These are phyloP conservation scores for Aplidium turbinatum DNA, from an alignment of 23 tunicate species.

Conservation along the genomic window DNA sequence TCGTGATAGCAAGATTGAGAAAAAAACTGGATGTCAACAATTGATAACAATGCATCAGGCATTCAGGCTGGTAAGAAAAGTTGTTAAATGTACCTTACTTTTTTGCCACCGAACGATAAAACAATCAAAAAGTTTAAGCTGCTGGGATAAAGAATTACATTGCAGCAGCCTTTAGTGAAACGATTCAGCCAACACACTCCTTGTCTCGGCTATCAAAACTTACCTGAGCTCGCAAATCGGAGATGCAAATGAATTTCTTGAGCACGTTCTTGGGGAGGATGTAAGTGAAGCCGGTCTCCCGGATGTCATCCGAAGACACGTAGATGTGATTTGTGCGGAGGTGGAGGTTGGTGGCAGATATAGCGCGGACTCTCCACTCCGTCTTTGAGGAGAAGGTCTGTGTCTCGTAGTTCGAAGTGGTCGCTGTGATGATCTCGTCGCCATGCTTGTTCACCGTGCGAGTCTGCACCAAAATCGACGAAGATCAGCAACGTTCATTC, in stretches of 20 bases:
- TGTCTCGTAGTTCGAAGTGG: constrained; percentile 99
- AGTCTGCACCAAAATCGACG: constrained; percentile 42
- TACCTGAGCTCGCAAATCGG: constrained; percentile 98
- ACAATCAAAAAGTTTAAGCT: no score
- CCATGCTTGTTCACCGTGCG: constrained; percentile 99
- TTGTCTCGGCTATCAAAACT: no score
- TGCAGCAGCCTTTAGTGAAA: no score
- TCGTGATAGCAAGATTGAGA: no score
- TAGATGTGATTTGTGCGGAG: constrained; percentile 99
- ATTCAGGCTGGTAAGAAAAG: no score
- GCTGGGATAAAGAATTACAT: no score
- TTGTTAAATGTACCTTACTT: no score
- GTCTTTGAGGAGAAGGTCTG: constrained; percentile 99
- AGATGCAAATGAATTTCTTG: constrained; percentile 98
- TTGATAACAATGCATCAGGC: no score
- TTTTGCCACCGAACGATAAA: no score
- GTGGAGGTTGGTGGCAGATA: constrained; percentile 98
- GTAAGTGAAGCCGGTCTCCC: constrained; percentile 98
- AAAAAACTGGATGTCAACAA: no score
- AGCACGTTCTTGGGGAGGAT: constrained; percentile 98
- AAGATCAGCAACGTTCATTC: no score
- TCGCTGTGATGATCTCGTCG: constrained; percentile 98
- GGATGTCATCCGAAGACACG: constrained; percentile 97
- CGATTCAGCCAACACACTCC: no score
- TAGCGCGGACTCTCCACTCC: constrained; percentile 99